These are phyloP conservation scores for Julus scanicus DNA, from an alignment of 2,888 invertebrate genomes.

Conservation along the genomic window DNA sequence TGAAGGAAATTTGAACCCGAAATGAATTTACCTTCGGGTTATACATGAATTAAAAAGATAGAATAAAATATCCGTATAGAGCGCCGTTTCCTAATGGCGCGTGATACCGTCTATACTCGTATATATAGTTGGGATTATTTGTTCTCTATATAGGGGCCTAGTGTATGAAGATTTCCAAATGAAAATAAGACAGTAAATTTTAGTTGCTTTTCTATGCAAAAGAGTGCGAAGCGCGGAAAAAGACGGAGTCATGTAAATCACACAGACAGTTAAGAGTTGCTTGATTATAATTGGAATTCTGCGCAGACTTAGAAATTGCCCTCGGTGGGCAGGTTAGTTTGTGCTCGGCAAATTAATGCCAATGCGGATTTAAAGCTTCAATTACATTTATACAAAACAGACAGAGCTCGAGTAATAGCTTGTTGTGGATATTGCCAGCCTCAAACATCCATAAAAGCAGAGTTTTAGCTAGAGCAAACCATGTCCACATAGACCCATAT, in stretches of 20 bases:
- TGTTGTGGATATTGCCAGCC: slow-evolving; percentile 48
- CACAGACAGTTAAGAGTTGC: slow-evolving; percentile 52
- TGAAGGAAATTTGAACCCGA: slow-evolving; percentile 9
- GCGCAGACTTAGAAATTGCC: slow-evolving; percentile 53
- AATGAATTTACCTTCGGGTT: slow-evolving; percentile 19
- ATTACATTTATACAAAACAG: slow-evolving; percentile 55
- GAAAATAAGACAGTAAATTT: slow-evolving; percentile 15
- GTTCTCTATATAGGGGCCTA: neutral
- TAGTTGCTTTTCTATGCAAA: slow-evolving; percentile 20
- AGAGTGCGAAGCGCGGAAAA: slow-evolving; percentile 46
- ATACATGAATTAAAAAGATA: slow-evolving; percentile 9
- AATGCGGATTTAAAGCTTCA: slow-evolving; percentile 57
- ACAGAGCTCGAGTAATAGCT: slow-evolving; percentile 47
- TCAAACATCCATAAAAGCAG: slow-evolving; percentile 18
- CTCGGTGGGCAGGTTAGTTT: slow-evolving; percentile 55
- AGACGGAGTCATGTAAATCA: slow-evolving; percentile 52
- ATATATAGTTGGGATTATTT: neutral
- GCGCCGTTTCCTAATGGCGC: neutral
- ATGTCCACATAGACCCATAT: slow-evolving; percentile 11
- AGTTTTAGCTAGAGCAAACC: neutral
- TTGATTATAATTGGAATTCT: slow-evolving; percentile 54
- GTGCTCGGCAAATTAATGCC: slow-evolving; percentile 55
- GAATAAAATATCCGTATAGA: neutral
- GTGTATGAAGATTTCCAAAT: neutral
- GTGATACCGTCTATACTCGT: neutral